Evolutionary conservation across 2,113 vertebrate species (phyloP).

Genomic region (Dicerorhinus sumatrensis): DNA sequence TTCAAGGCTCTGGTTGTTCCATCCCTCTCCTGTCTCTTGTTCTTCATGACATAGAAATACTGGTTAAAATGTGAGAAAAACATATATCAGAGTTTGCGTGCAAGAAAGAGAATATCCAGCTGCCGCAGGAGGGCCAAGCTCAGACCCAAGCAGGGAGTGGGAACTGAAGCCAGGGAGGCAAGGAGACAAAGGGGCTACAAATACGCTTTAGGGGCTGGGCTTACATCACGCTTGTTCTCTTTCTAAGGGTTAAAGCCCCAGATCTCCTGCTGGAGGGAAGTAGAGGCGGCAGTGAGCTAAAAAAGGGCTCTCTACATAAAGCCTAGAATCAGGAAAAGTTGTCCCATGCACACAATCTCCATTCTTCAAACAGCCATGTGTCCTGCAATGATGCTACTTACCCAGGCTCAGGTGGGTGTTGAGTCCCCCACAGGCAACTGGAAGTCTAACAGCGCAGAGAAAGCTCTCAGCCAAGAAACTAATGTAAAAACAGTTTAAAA

Average conservation of each 20-base stretch:
- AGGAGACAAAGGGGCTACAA: not conserved
- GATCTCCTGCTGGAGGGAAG: not conserved
- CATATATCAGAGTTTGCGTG: too few species aligned
- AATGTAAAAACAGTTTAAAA: not conserved
- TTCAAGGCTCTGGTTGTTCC: not conserved
- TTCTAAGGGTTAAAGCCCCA: not conserved
- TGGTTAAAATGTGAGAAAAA: not conserved
- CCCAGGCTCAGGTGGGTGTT: not conserved
- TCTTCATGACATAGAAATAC: not conserved
- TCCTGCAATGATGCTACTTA: not conserved
- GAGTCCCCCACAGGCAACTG: not conserved
- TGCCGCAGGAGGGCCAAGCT: not conserved
- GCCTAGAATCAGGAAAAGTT: not conserved
- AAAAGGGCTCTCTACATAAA: not conserved
- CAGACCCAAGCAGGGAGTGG: not conserved
- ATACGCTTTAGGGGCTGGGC: too few species aligned
- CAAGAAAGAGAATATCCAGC: not conserved
- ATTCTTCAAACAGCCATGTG: not conserved
- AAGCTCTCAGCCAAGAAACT: not conserved
- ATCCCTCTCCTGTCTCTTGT: not conserved
- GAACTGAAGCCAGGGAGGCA: not conserved
- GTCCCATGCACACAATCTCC: not conserved
- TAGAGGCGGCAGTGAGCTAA: not conserved
- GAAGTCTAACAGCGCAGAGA: not conserved
- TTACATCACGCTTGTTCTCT: not conserved